Evolutionary conservation across 2,888 invertebrate species (phyloP), one percentile per base, ranked within the genome.

Genomic region (Ophraella communa): DNA sequence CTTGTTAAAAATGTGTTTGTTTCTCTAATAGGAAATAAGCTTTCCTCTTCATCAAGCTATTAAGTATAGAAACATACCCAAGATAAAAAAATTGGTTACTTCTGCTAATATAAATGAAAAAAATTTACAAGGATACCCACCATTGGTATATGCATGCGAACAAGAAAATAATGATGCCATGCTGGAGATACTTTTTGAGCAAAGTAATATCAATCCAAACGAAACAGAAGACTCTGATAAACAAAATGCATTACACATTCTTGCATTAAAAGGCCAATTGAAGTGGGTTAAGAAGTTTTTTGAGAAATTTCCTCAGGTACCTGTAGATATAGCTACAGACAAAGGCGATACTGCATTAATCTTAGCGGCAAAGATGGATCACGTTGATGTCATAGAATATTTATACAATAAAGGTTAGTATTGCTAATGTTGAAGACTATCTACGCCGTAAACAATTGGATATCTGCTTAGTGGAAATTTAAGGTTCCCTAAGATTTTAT

Each of bases 301-400:
- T 10, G 42, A 61, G 10, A 60, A 55, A 30, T 65, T 65, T 60
- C 64, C 64, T 3, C n/a, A 56, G 10, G 24, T 60, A 10, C 14
- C 49, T 30, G 52, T 65, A 2, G 60, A 65, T 35, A 33, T 10
- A 2, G 44, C 44, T n/a, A 65, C 49, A 20, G 44, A 45, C 7
- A 61, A 60, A 35, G 52, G 52, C 27, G 52, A 56, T 27, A 60
- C 64, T n/a, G 56, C 64, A 11, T 45, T 65, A 27, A 60, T 65
- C 3, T 24, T 65, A 39, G 60, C 64, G 4, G 20, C 53, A 30
- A 65, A 61, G 52, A 65, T 52, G 64, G 54, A 65, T 35, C 60
- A 61, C 42, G 27, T 47, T 11, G 51, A 56, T 10, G 18, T 59
- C 2, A 64, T 64, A 20, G 20, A 47, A 35, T 64, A 49, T 49